Percentiles rank a stretch among this genome's conserved stretches.
Conservation (phyloP, 2,797 vertebrate genomes). For the Nyctibius grandis region DNA sequence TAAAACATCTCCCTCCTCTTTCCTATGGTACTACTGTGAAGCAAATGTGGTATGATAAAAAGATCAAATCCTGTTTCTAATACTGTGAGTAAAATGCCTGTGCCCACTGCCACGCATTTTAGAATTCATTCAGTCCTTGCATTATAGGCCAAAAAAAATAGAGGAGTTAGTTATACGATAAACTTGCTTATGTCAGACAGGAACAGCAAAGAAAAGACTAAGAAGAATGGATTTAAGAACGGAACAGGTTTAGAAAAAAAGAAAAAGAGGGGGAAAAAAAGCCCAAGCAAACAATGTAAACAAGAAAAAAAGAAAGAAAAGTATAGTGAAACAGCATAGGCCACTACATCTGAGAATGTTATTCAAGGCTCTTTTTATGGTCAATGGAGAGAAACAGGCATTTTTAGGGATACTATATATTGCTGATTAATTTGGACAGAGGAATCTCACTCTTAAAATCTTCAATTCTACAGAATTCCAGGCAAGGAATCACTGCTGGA, state of each 20-base stretch:
- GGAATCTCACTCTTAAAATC: neutral
- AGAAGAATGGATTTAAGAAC: neutral
- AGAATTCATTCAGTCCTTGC: neutral
- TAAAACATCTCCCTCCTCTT: neutral
- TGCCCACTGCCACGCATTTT: neutral
- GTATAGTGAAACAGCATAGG: neutral
- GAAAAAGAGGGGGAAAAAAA: neutral
- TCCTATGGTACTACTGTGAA: neutral
- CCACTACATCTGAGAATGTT: neutral
- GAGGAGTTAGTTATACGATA: neutral
- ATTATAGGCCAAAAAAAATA: neutral
- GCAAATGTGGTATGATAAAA: neutral
- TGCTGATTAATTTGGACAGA: neutral
- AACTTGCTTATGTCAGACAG: neutral
- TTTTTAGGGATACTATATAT: neutral
- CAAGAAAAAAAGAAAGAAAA: neutral
- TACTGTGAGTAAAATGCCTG: neutral
- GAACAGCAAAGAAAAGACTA: neutral
- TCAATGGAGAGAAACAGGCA: neutral
- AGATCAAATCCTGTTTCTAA: neutral
- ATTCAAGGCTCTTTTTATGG: neutral
- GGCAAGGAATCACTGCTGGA: neutral
- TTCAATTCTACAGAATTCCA: neutral
- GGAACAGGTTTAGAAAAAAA: neutral
- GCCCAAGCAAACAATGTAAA: rapidly evolving